These are phyloP conservation scores for Dasypus novemcinctus DNA, from an alignment of 2,113 vertebrate species.

Conservation along the genomic window DNA sequence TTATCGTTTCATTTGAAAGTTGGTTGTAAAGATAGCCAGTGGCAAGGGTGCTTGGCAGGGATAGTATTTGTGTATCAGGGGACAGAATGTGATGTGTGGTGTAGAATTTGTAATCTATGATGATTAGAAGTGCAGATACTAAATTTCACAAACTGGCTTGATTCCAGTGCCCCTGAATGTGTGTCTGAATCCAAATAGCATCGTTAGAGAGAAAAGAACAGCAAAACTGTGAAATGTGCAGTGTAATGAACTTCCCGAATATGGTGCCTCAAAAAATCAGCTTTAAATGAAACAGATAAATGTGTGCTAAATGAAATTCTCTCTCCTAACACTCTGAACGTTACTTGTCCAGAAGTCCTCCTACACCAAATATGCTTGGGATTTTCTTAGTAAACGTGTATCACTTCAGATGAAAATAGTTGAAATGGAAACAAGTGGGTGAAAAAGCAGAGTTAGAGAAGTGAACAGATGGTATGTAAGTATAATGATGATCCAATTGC, in stretches of 20 bases:
- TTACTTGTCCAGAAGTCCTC: slow-evolving; percentile 70
- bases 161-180: slow-evolving; percentile 54
- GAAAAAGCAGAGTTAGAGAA: slow-evolving; percentile 31
- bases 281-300: slow-evolving; percentile 22
- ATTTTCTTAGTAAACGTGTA: slow-evolving; percentile 73
- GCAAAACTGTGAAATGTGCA: slow-evolving; percentile 66
- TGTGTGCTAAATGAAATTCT: slow-evolving; percentile 5
- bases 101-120: slow-evolving; percentile 45
- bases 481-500: slow-evolving; percentile 72
- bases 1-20: slow-evolving; percentile 12
- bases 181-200: slow-evolving; percentile 56
- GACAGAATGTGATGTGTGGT: background rate
- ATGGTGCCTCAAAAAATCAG: slow-evolving; percentile 2
- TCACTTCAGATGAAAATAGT: slow-evolving; percentile 73
- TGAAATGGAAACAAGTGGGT: slow-evolving; percentile 64
- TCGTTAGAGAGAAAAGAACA: slow-evolving; percentile 66
- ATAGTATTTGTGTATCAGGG: background rate
- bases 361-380: slow-evolving; percentile 63
- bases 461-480: slow-evolving; percentile 75
- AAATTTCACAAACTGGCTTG: slow-evolving; percentile 65
- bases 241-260: slow-evolving; percentile 55
- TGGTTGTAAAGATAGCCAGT: slow-evolving; percentile 13
- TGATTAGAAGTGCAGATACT: slow-evolving; percentile 67
- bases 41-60: background rate
- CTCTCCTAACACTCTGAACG: slow-evolving; percentile 38